These are phyloP conservation scores for Puffinus mauretanicus DNA, from an alignment of 2,113 vertebrate genomes.

Conservation along the genomic window DNA sequence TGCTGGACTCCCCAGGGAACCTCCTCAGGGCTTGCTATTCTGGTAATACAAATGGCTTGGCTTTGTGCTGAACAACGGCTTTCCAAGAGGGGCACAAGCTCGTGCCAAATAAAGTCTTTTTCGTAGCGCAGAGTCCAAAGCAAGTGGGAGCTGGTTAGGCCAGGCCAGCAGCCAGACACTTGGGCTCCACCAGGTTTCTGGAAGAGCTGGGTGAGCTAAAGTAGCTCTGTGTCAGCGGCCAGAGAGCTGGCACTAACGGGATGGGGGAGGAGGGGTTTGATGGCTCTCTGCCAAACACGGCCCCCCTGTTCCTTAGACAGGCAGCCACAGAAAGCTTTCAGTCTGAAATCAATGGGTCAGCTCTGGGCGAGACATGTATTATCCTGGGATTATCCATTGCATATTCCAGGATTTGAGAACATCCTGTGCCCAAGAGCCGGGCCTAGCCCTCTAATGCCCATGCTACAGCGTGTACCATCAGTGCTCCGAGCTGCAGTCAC, in stretches of 20 bases:
- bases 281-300: not conserved
- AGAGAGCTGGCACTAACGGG: not conserved
- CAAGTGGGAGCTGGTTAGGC: not conserved
- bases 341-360: constrained; percentile 8
- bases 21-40: not conserved
- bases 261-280: not conserved
- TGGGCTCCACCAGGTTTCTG: not conserved
- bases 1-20: not conserved
- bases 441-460: not conserved
- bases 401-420: constrained; percentile 43
- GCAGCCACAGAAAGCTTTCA: constrained; percentile 36
- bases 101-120: not conserved
- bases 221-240: not conserved
- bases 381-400: constrained; percentile 45
- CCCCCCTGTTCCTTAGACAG: not conserved
- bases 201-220: not conserved
- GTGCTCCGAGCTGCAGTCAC: not conserved
- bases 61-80: not conserved
- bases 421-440: constrained; percentile 21
- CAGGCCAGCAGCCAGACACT: not conserved
- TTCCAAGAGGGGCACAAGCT: not conserved
- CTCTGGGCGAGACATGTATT: constrained; percentile 8
- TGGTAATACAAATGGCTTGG: not conserved
- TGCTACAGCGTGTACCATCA: not conserved
- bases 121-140: not conserved